A percentile compares a stretch with the other conserved stretches of the same genome.
Conservation (phyloP, 2,113 vertebrate genomes). For the Brachyhypopomus gauderio region DNA sequence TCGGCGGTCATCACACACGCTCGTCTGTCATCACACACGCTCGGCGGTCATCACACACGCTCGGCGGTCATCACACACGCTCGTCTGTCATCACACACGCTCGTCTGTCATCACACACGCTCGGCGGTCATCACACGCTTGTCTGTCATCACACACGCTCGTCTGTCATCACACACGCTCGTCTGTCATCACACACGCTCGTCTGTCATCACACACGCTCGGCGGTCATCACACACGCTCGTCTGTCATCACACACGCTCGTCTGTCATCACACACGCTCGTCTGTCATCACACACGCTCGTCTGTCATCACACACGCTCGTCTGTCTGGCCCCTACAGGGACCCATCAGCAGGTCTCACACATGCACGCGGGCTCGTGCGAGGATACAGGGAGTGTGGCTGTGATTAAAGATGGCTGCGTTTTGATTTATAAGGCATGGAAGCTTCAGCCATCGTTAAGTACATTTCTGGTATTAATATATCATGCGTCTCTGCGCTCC, state of each 20-base stretch:
- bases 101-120: neutral
- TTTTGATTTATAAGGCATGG: conserved; percentile 49
- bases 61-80: neutral
- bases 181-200: neutral
- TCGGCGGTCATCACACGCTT: too few species aligned
- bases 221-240: neutral
- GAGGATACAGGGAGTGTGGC: neutral
- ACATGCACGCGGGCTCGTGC: neutral
- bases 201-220: neutral
- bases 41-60: neutral
- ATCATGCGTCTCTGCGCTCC: conserved; percentile 2
- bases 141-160: neutral
- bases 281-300: neutral
- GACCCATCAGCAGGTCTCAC: neutral
- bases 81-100: neutral
- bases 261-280: neutral
- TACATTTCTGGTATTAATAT: conserved; percentile 50
- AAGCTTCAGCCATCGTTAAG: conserved; percentile 20
- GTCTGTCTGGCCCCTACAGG: too few species aligned
- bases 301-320: neutral
- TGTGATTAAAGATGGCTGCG: conserved; percentile 31
- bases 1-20: neutral
- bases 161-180: neutral
- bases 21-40: neutral
- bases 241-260: neutral